A percentile compares a stretch with the other conserved stretches of the same genome.
Evolutionary conservation across 2,113 vertebrate species (phyloP).

Genomic region (Vanacampus margaritifer): DNA sequence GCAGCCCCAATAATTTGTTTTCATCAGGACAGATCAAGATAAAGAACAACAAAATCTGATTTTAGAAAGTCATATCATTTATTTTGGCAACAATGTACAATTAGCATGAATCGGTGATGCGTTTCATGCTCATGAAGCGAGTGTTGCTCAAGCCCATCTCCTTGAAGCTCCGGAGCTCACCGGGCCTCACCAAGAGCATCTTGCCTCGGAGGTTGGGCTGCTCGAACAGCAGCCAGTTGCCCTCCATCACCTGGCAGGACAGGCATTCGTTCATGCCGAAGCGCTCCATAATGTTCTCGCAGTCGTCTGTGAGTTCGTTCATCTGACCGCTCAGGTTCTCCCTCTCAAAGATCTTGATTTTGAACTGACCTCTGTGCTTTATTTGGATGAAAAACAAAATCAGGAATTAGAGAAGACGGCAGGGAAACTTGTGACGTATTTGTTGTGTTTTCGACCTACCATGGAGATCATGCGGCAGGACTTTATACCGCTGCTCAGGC

Average conservation of each 20-base stretch:
- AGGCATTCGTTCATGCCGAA: constrained; percentile 43
- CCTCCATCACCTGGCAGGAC: constrained; percentile 72
- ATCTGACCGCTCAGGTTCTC: constrained; percentile 53
- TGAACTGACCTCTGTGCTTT: constrained; percentile 48
- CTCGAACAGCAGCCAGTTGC: constrained; percentile 75
- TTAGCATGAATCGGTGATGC: constrained; percentile 60
- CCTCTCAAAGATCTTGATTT: constrained; percentile 58
- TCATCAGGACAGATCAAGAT: no score
- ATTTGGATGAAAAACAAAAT: background rate
- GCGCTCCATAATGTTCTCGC: constrained; percentile 47
- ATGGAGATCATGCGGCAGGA: constrained; percentile 67
- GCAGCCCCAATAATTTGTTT: no score
- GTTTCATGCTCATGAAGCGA: constrained; percentile 63
- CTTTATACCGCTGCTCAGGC: constrained; percentile 49
- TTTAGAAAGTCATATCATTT: constrained; percentile 3
- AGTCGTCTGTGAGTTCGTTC: constrained; percentile 48
- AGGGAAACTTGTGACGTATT: background rate
- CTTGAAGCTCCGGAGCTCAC: constrained; percentile 65
- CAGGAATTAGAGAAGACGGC: background rate
- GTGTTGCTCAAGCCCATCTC: constrained; percentile 47
- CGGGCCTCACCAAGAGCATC: constrained; percentile 64
- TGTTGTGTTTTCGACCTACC: constrained; percentile 24
- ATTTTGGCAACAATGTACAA: constrained; percentile 1
- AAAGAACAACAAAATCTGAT: background rate
- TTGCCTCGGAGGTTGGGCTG: constrained; percentile 66